Percentiles rank a stretch among this genome's conserved stretches.
Evolutionary conservation across 2,797 vertebrate genomes (phyloP).

Genomic region (Petrocephalus sullivani): DNA sequence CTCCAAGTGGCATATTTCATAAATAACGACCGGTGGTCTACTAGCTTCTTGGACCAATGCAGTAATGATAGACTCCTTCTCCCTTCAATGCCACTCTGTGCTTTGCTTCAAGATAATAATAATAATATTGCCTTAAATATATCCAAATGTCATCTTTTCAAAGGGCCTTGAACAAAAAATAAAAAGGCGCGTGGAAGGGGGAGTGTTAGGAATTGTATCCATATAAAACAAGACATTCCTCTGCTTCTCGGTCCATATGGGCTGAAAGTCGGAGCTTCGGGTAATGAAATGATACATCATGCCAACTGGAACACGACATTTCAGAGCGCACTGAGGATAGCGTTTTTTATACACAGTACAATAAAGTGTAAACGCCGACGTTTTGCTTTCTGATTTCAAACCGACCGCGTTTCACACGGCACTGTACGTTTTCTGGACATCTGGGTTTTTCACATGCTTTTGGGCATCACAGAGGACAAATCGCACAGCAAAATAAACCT

Average conservation of each 20-base stretch:
- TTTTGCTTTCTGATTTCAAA: not conserved
- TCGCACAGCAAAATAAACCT: not conserved
- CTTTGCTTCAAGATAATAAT: constrained; percentile 2
- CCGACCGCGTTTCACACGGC: not conserved
- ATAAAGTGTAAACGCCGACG: not conserved
- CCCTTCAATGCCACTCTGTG: not conserved
- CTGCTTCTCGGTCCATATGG: not conserved
- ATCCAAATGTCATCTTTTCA: constrained; percentile 17
- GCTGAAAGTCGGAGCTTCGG: not conserved
- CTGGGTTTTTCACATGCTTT: not conserved
- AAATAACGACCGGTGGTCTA: not conserved
- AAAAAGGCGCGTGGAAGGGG: not conserved
- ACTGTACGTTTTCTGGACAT: not conserved
- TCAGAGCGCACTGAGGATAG: not conserved
- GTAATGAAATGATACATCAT: not conserved
- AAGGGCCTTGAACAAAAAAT: not conserved
- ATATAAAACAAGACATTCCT: not conserved
- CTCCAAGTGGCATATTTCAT: not conserved
- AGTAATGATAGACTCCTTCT: not conserved
- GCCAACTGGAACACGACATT: not conserved
- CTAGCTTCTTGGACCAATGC: not conserved
- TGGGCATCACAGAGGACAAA: not conserved
- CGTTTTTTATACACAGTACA: not conserved
- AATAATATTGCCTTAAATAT: not conserved
- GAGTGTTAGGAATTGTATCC: not conserved